phyloP scores from a whole-genome alignment of 30 jellyfish, hydroid and myxozoan genomes.

The Mastigias papua region DNA sequence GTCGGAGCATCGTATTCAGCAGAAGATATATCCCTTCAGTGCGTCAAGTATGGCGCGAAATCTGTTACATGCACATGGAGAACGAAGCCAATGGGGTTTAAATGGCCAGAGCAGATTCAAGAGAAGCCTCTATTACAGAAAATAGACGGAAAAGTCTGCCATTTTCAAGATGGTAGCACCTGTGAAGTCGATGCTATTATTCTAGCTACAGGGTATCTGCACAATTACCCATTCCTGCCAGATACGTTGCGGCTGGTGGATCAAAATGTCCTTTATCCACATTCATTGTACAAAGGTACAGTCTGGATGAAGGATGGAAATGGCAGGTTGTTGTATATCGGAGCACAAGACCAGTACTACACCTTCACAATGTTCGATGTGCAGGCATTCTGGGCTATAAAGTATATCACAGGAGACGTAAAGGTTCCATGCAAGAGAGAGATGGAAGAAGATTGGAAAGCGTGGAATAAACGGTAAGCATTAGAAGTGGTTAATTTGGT shows the following conservation, averaged over 20 bases:
- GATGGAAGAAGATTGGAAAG: slow-evolving; percentile 6
- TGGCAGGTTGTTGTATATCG: slow-evolving; percentile 67
- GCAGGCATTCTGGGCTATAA: slow-evolving; percentile 68
- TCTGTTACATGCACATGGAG: slow-evolving; percentile 67
- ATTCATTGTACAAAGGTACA: slow-evolving; percentile 73
- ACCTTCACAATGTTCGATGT: slow-evolving; percentile 90
- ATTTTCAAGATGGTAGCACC: slow-evolving; percentile 71
- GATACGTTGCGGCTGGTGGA: slow-evolving; percentile 64
- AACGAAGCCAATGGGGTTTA: slow-evolving; percentile 74
- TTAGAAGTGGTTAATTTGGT: background rate
- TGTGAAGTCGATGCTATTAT: slow-evolving; percentile 82
- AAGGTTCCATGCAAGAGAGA: slow-evolving; percentile 30
- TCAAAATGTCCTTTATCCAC: slow-evolving; percentile 67
- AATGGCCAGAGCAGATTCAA: slow-evolving; percentile 76
- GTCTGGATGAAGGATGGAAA: slow-evolving; percentile 62
- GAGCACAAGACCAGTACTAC: slow-evolving; percentile 83
- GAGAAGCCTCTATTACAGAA: slow-evolving; percentile 62
- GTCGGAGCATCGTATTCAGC: slow-evolving; percentile 90
- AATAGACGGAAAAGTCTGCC: slow-evolving; percentile 44
- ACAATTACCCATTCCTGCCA: slow-evolving; percentile 76
- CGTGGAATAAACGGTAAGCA: slow-evolving; percentile 56
- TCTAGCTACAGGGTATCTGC: slow-evolving; percentile 85
- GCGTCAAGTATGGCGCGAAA: slow-evolving; percentile 82
- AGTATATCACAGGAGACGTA: slow-evolving; percentile 23
- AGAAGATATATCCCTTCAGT: slow-evolving; percentile 86